Percentiles rank a stretch among this genome's conserved stretches.
phyloP scores from a whole-genome alignment of 2,888 invertebrate species.

The Therioaphis trifolii region DNA sequence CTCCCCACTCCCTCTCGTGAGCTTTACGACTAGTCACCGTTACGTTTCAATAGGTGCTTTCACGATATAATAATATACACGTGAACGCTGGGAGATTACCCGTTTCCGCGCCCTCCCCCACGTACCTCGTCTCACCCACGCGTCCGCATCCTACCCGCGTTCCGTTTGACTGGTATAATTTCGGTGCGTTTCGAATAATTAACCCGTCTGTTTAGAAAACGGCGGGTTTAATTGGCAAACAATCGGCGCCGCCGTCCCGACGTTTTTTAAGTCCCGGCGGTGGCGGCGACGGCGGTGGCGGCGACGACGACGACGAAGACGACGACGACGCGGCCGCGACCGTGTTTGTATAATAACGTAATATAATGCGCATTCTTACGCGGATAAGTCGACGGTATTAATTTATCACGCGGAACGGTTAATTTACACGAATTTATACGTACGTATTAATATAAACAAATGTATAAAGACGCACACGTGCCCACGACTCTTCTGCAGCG shows the following conservation, averaged over 20 bases:
- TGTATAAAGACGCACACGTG: too few species aligned
- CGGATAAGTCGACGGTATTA: too few species aligned
- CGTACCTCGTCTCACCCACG: neutral
- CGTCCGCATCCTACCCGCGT: neutral
- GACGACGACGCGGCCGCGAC: neutral
- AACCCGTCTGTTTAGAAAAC: constrained; percentile 20
- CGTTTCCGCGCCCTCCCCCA: neutral
- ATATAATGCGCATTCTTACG: too few species aligned
- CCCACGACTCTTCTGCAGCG: too few species aligned
- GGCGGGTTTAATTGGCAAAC: neutral
- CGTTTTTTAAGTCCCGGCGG: neutral
- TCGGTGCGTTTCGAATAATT: constrained; percentile 4
- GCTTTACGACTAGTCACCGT: constrained; percentile 3
- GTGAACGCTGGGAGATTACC: neutral
- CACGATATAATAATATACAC: constrained; percentile 2
- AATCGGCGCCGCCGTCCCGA: too few species aligned
- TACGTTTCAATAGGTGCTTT: constrained; percentile 16
- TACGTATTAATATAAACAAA: too few species aligned
- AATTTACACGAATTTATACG: too few species aligned
- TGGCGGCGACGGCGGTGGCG: neutral
- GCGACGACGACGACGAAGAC: too few species aligned
- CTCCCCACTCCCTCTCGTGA: neutral
- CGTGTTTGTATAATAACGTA: too few species aligned
- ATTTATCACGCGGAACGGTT: too few species aligned
- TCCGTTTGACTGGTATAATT: neutral